A percentile compares a stretch with the other conserved stretches of the same genome.
Conservation (phyloP, 2,113 vertebrate species). For the Bubo blakistoni region DNA sequence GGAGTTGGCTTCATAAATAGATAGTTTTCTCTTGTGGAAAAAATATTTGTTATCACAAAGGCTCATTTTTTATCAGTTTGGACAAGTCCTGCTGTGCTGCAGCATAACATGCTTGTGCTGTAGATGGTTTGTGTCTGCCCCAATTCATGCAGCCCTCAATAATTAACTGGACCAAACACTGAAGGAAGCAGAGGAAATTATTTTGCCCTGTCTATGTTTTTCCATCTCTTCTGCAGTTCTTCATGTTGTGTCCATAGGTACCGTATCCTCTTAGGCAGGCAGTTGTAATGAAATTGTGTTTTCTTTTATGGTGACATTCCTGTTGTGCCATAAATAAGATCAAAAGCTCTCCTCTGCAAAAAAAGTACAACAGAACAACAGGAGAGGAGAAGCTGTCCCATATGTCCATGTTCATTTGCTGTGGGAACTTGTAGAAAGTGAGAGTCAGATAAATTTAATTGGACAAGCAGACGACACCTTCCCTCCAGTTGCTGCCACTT, state of each 20-base stretch:
- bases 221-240: background rate
- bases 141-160: background rate
- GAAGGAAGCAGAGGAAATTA: background rate
- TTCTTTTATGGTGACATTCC: background rate
- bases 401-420: rapidly evolving
- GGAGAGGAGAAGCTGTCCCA: background rate
- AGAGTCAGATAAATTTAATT: background rate
- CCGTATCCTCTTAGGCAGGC: rapidly evolving
- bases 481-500: background rate
- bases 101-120: background rate
- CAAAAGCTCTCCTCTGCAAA: background rate
- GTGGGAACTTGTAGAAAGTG: background rate
- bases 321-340: background rate
- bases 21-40: background rate
- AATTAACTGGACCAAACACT: rapidly evolving
- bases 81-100: background rate
- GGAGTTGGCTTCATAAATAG: background rate
- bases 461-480: background rate
- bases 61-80: background rate
- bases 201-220: background rate
- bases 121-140: background rate
- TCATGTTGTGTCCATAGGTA: background rate
- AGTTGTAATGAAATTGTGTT: background rate
- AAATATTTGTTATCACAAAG: background rate
- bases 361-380: background rate